A percentile compares a stretch with the other conserved stretches of the same genome.
Conservation (phyloP, 2,797 vertebrate genomes). For the Gymnothorax reevesii region DNA sequence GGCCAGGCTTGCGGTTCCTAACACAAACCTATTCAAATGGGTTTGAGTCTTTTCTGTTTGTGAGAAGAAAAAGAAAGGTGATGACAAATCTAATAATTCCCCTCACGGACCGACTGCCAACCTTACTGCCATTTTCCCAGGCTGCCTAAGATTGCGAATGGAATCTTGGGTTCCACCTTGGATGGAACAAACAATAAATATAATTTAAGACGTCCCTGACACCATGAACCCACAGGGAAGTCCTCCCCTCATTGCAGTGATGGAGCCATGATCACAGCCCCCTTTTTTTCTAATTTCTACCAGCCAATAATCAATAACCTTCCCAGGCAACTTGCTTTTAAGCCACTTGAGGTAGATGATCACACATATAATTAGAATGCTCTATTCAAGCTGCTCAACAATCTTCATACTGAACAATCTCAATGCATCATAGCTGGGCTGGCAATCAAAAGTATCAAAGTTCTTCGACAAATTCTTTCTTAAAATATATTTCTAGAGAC, state of each 20-base stretch:
- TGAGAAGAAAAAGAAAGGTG: background rate
- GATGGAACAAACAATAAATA: background rate
- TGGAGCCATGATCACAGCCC: too few relatives aligned
- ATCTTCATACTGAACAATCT: too few relatives aligned
- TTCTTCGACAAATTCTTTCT: too few relatives aligned
- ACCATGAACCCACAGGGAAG: background rate
- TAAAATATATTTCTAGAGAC: too few relatives aligned
- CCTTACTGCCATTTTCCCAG: background rate
- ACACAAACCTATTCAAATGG: background rate
- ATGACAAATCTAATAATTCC: conserved; percentile 15
- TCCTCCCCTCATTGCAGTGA: background rate
- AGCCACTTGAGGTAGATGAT: background rate
- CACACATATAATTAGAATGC: too few relatives aligned
- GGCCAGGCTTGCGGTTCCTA: background rate
- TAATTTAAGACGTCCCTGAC: background rate
- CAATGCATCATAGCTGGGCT: too few relatives aligned
- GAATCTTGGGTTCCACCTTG: too few relatives aligned
- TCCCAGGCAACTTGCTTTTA: background rate
- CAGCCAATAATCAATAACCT: background rate
- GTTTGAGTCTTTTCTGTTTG: too few relatives aligned
- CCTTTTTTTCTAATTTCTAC: too few relatives aligned
- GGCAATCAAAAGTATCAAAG: too few relatives aligned
- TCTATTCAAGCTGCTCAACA: too few relatives aligned
- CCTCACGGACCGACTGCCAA: conserved; percentile 4
- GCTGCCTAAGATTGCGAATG: background rate